Conservation (phyloP, 2,113 vertebrate species). For the Cyprinodon tularosa region DNA sequence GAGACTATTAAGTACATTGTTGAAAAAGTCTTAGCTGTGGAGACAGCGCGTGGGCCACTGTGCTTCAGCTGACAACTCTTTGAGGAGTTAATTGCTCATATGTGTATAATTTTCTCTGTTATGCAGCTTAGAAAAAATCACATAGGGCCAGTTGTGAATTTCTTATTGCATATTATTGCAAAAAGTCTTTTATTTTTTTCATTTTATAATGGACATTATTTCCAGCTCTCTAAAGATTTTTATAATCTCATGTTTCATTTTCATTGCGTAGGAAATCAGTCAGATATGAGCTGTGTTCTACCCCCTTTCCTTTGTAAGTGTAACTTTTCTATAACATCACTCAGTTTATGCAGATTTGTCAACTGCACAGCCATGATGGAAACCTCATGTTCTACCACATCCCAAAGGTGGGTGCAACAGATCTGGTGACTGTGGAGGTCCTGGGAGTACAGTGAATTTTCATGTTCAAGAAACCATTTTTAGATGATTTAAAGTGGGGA, state of each 20-base stretch:
- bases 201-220: conserved; percentile 21
- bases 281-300: conserved; percentile 2
- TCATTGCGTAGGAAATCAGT: conserved; percentile 11
- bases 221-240: conserved; percentile 16
- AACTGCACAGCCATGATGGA: not conserved
- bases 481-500: not conserved
- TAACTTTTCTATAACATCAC: not conserved
- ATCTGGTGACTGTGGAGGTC: not conserved
- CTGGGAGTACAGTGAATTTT: not conserved
- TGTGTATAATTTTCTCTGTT: conserved; percentile 31
- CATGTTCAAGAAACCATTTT: not conserved
- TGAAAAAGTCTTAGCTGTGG: conserved; percentile 17
- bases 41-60: conserved; percentile 39
- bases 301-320: not conserved
- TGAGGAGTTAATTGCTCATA: conserved; percentile 50
- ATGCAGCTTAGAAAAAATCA: conserved; percentile 19
- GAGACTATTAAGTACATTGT: conserved; percentile 34
- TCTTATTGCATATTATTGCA: conserved; percentile 27
- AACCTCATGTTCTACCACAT: not conserved
- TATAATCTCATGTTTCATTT: conserved; percentile 23
- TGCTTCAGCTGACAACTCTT: conserved; percentile 39
- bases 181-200: conserved; percentile 22
- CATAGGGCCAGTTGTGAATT: conserved; percentile 15
- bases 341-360: not conserved
- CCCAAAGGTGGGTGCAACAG: not conserved